Base-by-base conservation (phyloP, 1,140 invertebrate genomes). In the Drosophila lacteicornis region DNA sequence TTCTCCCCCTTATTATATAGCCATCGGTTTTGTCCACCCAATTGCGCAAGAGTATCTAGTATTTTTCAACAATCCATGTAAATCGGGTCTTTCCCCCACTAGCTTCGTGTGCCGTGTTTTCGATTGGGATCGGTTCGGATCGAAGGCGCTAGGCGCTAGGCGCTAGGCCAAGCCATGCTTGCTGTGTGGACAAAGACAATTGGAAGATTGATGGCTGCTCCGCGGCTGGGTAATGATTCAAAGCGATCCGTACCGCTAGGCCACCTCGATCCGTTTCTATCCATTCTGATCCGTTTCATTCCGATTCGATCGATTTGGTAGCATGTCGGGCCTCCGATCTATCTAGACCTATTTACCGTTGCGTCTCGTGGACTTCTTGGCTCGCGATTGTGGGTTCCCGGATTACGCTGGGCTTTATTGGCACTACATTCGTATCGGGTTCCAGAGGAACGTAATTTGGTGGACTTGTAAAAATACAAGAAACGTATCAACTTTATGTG, bases 161-260 rank as follows among this genome's bases (percentile, higher is more conserved):
- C 67, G 69, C 69, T 59, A 59, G 42, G 67, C 27, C 33, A 46
- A 25, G 53, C 70, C 15, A 27, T 40, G 36, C 36, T 36, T 19
- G 33, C 17, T 22, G 17, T 33, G 40, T 45, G 62, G 62, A 61
- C 46, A 66, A 56, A 51, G 62, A 74, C 66, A 85, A 82, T 85
- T 86, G 82, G 53, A 85, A 85, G 79, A 85, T 85, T 85, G 83
- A 85, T 85, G 79, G 66, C 66, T 71, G 38, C 33, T 61, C 47
- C 65, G 55, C 63, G 5, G 33, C 45, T 65, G 69, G 58, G 69
- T 85, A 85, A 85, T 85, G 75, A 86, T 22, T 56, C 75, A 79
- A 85, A 85, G 82, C 79, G 78, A 57, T 70, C 67, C 73, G 45
- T 40, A 6, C 19, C 45, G 38, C n/a, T 46, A 53, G 38, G 22